Base-by-base conservation (phyloP, 2,113 vertebrate genomes). In the Prunella himalayana region DNA sequence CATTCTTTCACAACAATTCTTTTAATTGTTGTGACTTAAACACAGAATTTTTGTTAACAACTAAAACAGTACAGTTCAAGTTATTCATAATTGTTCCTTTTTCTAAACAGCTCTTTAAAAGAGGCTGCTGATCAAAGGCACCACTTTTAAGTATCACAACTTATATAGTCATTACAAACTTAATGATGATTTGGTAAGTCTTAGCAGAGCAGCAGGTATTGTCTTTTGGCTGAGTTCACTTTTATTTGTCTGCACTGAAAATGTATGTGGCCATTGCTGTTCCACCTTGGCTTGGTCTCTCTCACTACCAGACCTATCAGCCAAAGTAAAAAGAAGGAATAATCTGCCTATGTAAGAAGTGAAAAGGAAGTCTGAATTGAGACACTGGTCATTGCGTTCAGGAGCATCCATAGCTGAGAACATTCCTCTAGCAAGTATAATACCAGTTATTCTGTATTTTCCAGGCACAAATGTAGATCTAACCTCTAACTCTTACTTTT, bases 371-470 rank as follows among this genome's bases (percentile, higher is more conserved):
- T 49, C 45, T 76, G 37, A 80, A 49, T 30, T 82, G 16, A 41
- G 61, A n/a, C 33, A 41, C 7, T 57, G 15, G 17, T 37, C 44
- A 44, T 14, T 39, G 22, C 14, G 65, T 92, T 64, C 30, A 51
- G 65, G 20, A 51, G 5, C 10, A 88, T 44, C 16, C 49, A 21
- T 18, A 60, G 27, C 33, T 72, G 16, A 16, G 27, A 85, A 50
- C 53, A 70, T 64, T n/a, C n/a, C 15, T 68, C 30, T 10, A 0
- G 0, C 18, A 72, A 27, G 0, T 25, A 5, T 23, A 68, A 72
- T 10, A 65, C 2, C 37, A 27, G 13, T 30, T 61, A 18, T 42
- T 82, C 45, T 51, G 12, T 19, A 35, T 54, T 76, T 65, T 76
- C 28, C 31, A 85, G 45, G 24, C 14, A 71, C 21, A 82, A 82